Percentiles rank a stretch among this genome's conserved stretches.
These are phyloP conservation scores for Eulemur mongoz DNA, from an alignment of 2,797 vertebrate species.

Conservation along the genomic window DNA sequence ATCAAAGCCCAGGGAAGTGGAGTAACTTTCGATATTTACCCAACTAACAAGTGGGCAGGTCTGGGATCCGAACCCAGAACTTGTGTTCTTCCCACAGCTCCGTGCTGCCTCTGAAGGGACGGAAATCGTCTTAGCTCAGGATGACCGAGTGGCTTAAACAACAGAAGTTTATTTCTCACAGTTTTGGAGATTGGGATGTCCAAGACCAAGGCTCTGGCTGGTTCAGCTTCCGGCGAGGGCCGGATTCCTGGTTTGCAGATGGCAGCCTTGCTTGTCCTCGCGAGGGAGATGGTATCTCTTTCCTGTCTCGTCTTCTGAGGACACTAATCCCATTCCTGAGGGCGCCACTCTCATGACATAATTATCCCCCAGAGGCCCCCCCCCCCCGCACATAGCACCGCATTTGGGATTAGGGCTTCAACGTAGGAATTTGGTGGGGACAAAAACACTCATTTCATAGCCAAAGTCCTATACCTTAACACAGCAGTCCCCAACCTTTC, in stretches of 20 bases:
- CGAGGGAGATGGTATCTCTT: too few species aligned
- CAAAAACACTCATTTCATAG: background rate
- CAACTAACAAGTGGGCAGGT: too few species aligned
- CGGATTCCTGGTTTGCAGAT: background rate
- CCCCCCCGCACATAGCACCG: background rate
- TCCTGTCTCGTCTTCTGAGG: background rate
- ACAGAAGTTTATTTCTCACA: background rate
- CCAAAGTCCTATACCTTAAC: background rate
- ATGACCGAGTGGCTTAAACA: background rate
- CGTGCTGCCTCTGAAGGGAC: background rate
- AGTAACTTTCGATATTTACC: background rate
- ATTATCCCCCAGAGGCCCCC: too few species aligned
- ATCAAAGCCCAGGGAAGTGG: background rate
- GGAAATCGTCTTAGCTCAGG: background rate
- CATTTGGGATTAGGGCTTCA: background rate
- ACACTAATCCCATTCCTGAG: background rate
- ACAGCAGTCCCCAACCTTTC: too few species aligned
- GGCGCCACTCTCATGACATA: background rate
- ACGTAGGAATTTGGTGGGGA: background rate
- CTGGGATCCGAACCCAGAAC: background rate
- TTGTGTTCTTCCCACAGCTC: background rate
- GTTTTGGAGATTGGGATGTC: background rate
- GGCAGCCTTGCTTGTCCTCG: background rate
- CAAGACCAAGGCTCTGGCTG: background rate
- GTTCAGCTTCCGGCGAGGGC: background rate